Base-by-base conservation (phyloP, 2,797 vertebrate species). In the Amphiprion clarkii region DNA sequence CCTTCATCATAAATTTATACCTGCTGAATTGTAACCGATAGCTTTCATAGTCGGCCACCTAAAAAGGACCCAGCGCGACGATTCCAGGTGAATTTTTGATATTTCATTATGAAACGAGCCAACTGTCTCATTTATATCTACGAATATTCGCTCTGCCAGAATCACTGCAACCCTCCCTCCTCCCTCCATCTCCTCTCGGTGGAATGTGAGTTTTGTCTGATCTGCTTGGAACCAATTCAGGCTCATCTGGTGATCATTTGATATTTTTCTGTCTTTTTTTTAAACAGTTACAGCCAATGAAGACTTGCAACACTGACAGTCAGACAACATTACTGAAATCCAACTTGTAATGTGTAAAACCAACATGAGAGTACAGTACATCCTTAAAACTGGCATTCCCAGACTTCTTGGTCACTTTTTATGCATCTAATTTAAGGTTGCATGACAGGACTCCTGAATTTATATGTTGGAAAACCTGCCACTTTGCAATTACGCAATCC, bases 1-100 rank as follows among this genome's bases (percentile, higher is more conserved):
- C 60, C 51, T 79, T 78, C 62, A 75, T 84, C 76, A 59, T 76
- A 78, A 79, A 85, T 85, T n/a, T 75, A 82, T 54, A 70, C 67
- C 83, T 73, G 76, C 78, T 84, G 73, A 80, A 65, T 83, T 83
- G 83, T 86, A 85, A 85, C 83, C 79, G 64, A 88, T 82, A 74
- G 79, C 76, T 84, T 87, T 88, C 56, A 72, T 67, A 86, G 76
- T 74, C 55, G 4, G 68, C 66, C 69, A 79, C 60, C 72, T 79
- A 36, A 82, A 85, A 86, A 75, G 71, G 86, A 64, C 86, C 82
- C 79, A 75, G 40, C 0, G 68, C 54, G 42, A 64, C 81, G 48
- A 87, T 87, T 84, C 49, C 71, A 67, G 76, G 55, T 74, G 76
- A 80, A 78, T 87, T 78, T 83, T 61, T 51, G 64, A 85, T 81